These are phyloP conservation scores for Trematomus bernacchii DNA, from an alignment of 2,797 vertebrate genomes.

Conservation along the genomic window DNA sequence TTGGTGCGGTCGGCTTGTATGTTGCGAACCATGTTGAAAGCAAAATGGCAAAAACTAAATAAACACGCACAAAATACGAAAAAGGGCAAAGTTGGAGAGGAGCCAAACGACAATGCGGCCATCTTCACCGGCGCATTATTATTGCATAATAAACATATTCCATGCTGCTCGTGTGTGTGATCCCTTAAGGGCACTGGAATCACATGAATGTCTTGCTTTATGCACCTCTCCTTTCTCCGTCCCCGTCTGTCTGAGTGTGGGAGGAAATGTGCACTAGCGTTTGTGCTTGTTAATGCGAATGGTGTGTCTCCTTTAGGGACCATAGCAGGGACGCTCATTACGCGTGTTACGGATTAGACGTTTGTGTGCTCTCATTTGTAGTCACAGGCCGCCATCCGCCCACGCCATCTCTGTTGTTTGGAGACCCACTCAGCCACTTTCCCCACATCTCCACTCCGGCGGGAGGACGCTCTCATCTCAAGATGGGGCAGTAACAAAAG, in stretches of 20 bases:
- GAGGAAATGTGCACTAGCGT: slow-evolving; percentile 7
- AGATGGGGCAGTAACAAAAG: slow-evolving; percentile 50
- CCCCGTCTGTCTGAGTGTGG: slow-evolving; percentile 16
- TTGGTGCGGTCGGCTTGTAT: too few relatives aligned
- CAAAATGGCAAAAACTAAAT: too few relatives aligned
- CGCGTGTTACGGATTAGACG: slow-evolving; percentile 67
- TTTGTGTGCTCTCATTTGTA: slow-evolving; percentile 75
- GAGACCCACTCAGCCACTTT: slow-evolving; percentile 52
- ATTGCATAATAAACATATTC: background rate
- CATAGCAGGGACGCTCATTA: slow-evolving; percentile 58
- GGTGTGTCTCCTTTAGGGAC: slow-evolving; percentile 38
- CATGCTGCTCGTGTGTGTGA: slow-evolving; percentile 37
- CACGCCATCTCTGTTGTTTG: slow-evolving; percentile 58
- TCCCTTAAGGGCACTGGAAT: slow-evolving; percentile 26
- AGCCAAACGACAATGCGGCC: too few relatives aligned
- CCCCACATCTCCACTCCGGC: slow-evolving; percentile 31
- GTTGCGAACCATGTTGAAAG: too few relatives aligned
- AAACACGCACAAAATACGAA: too few relatives aligned
- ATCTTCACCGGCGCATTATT: too few relatives aligned
- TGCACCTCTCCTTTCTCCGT: slow-evolving; percentile 5
- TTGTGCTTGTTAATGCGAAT: background rate
- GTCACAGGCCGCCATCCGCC: slow-evolving; percentile 67
- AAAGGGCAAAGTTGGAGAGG: too few relatives aligned
- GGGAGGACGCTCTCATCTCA: slow-evolving; percentile 41
- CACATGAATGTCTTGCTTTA: slow-evolving; percentile 40